Conservation (phyloP, 2,888 invertebrate genomes). For the Sinelater perroti region DNA sequence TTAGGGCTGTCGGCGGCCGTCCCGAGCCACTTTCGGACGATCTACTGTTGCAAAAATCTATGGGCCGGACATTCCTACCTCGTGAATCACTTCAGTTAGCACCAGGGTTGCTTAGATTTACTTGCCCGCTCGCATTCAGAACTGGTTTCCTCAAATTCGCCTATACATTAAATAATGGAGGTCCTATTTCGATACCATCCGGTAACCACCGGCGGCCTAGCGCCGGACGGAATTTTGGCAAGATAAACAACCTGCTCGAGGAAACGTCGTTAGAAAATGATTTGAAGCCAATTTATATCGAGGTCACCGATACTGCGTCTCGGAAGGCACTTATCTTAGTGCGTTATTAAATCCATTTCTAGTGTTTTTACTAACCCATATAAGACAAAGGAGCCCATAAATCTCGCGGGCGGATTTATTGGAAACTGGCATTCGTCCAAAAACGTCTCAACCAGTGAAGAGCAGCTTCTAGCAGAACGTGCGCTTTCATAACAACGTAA, state of each 20-base stretch:
- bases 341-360: slow-evolving; percentile 39
- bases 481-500: slow-evolving; percentile 16
- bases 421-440: slow-evolving; percentile 40
- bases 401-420: slow-evolving; percentile 34
- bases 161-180: slow-evolving; percentile 25
- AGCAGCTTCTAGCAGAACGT: slow-evolving; percentile 7
- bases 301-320: slow-evolving; percentile 41
- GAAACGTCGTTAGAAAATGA: slow-evolving; percentile 12
- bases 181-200: slow-evolving; percentile 14
- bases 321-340: slow-evolving; percentile 41
- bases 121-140: slow-evolving; percentile 27
- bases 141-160: slow-evolving; percentile 35
- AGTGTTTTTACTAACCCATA: slow-evolving; percentile 42
- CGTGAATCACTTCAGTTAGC: slow-evolving; percentile 48
- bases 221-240: background rate
- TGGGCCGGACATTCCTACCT: slow-evolving; percentile 43
- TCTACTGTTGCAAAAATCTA: slow-evolving; percentile 39
- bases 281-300: slow-evolving; percentile 32
- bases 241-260: slow-evolving; percentile 11
- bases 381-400: slow-evolving; percentile 29
- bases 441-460: background rate
- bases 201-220: background rate
- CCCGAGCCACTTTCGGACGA: slow-evolving; percentile 1
- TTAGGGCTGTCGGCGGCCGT: background rate
- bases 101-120: slow-evolving; percentile 37